Evolutionary conservation across 2,888 invertebrate species (phyloP).

Genomic region (Lacanobia wlatinum): DNA sequence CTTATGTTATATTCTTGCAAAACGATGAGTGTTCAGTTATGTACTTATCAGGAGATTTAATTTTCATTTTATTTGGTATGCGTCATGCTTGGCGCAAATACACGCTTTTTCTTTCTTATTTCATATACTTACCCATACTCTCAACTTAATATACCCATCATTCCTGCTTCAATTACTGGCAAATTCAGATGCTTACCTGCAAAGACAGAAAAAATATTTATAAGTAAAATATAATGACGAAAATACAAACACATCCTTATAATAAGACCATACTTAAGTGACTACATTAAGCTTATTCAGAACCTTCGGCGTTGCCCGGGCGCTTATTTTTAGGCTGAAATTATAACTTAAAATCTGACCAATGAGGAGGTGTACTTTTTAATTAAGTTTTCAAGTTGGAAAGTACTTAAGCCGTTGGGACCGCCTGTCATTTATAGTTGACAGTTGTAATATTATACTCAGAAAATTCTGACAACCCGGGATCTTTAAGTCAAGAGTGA

Average conservation of each 20-base stretch:
- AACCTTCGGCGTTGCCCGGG: neutral
- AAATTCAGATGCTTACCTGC: conserved; percentile 60
- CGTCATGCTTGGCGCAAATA: too few relatives aligned
- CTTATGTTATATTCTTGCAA: too few relatives aligned
- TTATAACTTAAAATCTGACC: neutral
- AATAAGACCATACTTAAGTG: neutral
- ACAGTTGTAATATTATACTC: too few relatives aligned
- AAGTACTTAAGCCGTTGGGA: too few relatives aligned
- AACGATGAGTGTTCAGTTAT: too few relatives aligned
- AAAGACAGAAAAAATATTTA: conserved; percentile 49
- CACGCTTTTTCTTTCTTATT: too few relatives aligned
- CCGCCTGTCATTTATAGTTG: too few relatives aligned
- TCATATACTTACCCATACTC: conserved; percentile 40
- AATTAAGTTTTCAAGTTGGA: too few relatives aligned
- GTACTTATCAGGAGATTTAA: neutral
- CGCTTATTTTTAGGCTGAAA: neutral
- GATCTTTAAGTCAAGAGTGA: too few relatives aligned
- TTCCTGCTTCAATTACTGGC: neutral
- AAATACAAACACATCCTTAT: neutral
- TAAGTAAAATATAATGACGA: conserved; percentile 23
- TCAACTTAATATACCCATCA: neutral
- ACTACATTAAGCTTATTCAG: neutral
- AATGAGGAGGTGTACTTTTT: too few relatives aligned
- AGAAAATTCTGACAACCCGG: too few relatives aligned
- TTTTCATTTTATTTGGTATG: too few relatives aligned